phyloP scores from a whole-genome alignment of 1,140 invertebrate genomes.

The Ptiloglossa arizonensis region DNA sequence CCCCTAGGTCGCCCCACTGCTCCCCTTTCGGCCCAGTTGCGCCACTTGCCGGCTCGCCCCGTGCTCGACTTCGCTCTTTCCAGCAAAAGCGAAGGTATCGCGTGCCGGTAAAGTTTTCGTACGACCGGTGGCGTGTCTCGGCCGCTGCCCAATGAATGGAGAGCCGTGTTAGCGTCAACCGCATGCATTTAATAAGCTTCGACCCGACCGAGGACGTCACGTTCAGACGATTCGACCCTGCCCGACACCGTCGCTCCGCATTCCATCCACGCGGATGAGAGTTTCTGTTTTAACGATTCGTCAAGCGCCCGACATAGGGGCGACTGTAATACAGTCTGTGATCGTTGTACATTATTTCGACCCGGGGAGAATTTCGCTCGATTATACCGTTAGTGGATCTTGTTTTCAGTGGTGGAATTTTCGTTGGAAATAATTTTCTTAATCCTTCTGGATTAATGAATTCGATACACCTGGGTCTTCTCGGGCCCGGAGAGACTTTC shows the following conservation, averaged over 20 bases:
- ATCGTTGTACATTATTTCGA: no score
- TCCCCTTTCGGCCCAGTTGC: not conserved
- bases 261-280: not conserved
- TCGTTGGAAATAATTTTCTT: no score
- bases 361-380: no score
- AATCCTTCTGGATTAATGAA: no score
- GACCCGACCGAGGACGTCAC: not conserved
- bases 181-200: not conserved
- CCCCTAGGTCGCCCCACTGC: no score
- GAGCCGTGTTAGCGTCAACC: conserved; percentile 3
- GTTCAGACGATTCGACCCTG: not conserved
- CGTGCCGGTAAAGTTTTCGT: conserved; percentile 20
- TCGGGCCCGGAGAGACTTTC: no score
- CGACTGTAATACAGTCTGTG: no score
- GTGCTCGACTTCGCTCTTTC: conserved; percentile 9
- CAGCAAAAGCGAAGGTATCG: conserved; percentile 7
- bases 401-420: no score
- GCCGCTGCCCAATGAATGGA: conserved; percentile 16
- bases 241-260: not conserved
- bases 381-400: no score
- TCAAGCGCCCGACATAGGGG: no score
- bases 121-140: not conserved
- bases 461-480: no score
- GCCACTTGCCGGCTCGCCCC: not conserved
- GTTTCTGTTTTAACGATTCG: not conserved